These are phyloP conservation scores for Mus pahari DNA, from an alignment of 2,113 vertebrate genomes.

Conservation along the genomic window DNA sequence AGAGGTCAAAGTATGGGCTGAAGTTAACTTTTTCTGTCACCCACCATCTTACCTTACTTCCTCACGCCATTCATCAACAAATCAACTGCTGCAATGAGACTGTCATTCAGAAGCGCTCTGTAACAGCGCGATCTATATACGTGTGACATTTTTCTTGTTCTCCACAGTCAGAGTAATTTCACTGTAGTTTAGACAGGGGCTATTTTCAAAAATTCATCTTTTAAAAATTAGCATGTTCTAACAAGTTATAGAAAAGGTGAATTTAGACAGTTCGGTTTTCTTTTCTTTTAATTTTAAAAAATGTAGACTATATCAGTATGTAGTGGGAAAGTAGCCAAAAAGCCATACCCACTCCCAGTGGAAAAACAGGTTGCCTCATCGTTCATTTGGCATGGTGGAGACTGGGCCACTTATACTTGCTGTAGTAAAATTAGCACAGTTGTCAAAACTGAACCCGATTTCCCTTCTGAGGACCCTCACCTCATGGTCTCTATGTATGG, in stretches of 20 bases:
- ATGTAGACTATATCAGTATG: background rate
- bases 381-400: background rate
- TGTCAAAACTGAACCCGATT: constrained; percentile 22
- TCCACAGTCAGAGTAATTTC: constrained; percentile 8
- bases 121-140: background rate
- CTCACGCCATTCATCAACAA: background rate
- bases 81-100: background rate
- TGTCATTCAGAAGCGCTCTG: background rate
- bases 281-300: constrained; percentile 41
- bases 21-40: constrained; percentile 21
- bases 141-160: background rate
- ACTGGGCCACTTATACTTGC: background rate
- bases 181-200: background rate
- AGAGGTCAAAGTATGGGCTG: background rate
- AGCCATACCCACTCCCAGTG: background rate
- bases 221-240: background rate
- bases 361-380: constrained; percentile 24
- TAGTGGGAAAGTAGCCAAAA: background rate
- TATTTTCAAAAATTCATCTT: background rate
- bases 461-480: background rate
- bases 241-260: background rate
- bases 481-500: background rate
- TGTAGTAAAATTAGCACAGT: accelerated
- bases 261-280: background rate
- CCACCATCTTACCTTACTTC: background rate